Evolutionary conservation across 2,113 vertebrate genomes (phyloP), one percentile per base, ranked within the genome.

Genomic region (Ammodytes dubius): DNA sequence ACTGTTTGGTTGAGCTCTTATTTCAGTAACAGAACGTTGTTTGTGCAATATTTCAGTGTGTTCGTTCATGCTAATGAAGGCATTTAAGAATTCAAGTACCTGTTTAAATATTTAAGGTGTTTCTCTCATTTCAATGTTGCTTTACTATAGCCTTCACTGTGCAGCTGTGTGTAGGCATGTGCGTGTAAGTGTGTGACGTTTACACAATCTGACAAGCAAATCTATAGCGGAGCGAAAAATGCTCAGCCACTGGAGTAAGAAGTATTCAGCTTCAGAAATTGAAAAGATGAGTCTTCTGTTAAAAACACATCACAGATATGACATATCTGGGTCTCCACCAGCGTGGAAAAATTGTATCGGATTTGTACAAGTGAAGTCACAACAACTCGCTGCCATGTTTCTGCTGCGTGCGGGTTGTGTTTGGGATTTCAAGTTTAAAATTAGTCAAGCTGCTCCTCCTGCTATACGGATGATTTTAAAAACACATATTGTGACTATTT

Each of bases 311-410:
- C 89, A 40, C 70, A 80, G 83, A 89, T 74, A 19, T 93, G 92
- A 92, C 90, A 87, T 77, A 82, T 93, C 89, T 91, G 82, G 92
- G 90, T 91, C 92, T 86, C 81, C 77, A 85, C 87, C 89, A 75
- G 89, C 10, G 65, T 81, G 68, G 84, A 86, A 83, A 88, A 88
- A 88, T 73, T n/a, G 65, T 86, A 86, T 78, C 69, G 14, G 53
- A 56, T 64, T 83, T 46, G 10, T 72, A 82, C 57, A 79, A 81
- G 56, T 68, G 69, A 85, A 87, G 84, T 85, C 87, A 88, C 71
- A 85, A 84, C 74, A 82, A 83, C 81, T 88, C 58, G 35, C 71
- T 86, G 79, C 87, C 77, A 56, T 49, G 72, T 82, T 74, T 53
- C 13, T 19, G n/a, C 61, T 68, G 39, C 3, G 4, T 9, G 63